phyloP scores from a whole-genome alignment of 2,888 invertebrate species.

The Himalopsyche japonica region DNA sequence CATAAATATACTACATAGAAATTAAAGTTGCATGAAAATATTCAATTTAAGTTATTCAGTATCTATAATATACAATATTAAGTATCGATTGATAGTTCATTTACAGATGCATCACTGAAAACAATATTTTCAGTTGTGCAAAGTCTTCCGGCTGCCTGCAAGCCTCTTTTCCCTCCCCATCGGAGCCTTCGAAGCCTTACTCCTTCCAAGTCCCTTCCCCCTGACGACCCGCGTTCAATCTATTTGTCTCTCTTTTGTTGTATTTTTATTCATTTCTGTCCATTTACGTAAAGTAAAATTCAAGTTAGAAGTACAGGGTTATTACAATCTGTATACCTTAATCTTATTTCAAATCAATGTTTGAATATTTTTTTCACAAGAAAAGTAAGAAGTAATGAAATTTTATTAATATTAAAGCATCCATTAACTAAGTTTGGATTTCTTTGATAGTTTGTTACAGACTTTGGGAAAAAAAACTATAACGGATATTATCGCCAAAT shows the following conservation, averaged over 20 bases:
- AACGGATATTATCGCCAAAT: no score
- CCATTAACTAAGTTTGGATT: no score
- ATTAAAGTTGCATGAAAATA: no score
- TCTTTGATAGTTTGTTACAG: no score
- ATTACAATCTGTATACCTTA: neutral
- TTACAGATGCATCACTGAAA: conserved; percentile 10
- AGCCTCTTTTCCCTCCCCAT: neutral
- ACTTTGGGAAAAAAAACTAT: no score
- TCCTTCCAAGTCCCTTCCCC: neutral
- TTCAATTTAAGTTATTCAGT: no score
- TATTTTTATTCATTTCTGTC: conserved; percentile 37
- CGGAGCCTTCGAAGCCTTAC: neutral
- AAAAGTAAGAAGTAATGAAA: no score
- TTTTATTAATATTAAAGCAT: no score
- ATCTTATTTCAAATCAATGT: no score
- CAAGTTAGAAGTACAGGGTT: conserved; percentile 22
- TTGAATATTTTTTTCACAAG: no score
- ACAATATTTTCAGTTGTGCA: conserved; percentile 24
- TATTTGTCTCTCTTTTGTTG: conserved; percentile 35
- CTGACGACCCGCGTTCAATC: neutral
- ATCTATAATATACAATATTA: no score
- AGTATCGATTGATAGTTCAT: neutral
- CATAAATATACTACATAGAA: no score
- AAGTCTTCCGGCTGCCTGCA: conserved; percentile 17
- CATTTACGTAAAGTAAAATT: conserved; percentile 36